Evolutionary conservation across 1,140 invertebrate species (phyloP).

Genomic region (Heliconius melpomene): DNA sequence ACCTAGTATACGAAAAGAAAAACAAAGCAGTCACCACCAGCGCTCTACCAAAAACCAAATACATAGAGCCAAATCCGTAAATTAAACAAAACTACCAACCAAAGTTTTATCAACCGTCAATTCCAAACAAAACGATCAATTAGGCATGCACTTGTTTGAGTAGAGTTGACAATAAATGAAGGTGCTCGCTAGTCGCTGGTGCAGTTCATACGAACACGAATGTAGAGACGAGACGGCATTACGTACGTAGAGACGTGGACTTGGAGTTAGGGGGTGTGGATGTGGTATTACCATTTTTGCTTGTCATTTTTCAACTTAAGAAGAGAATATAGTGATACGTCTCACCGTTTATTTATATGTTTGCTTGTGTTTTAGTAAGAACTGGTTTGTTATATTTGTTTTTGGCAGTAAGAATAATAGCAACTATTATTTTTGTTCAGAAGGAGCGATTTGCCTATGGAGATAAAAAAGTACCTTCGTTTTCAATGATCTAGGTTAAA

Average conservation of each 20-base stretch:
- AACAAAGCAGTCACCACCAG: not conserved
- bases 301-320: too few species aligned
- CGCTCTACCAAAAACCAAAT: not conserved
- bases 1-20: not conserved
- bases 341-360: too few species aligned
- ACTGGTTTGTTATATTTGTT: too few species aligned
- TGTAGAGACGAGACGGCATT: not conserved
- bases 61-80: not conserved
- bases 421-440: too few species aligned
- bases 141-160: conserved; percentile 43
- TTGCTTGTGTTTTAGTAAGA: too few species aligned
- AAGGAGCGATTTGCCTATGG: too few species aligned
- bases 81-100: conserved; percentile 8
- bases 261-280: not conserved
- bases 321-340: too few species aligned
- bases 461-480: too few species aligned
- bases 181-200: conserved; percentile 40
- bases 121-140: conserved; percentile 39
- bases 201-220: conserved; percentile 16
- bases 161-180: conserved; percentile 51
- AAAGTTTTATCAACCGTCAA: conserved; percentile 27
- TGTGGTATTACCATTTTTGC: not conserved
- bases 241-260: not conserved
- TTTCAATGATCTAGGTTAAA: too few species aligned
- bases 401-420: too few species aligned